Evolutionary conservation across 2,888 invertebrate genomes (phyloP), one percentile per base, ranked within the genome.

Genomic region (Dryadula phaetusa): DNA sequence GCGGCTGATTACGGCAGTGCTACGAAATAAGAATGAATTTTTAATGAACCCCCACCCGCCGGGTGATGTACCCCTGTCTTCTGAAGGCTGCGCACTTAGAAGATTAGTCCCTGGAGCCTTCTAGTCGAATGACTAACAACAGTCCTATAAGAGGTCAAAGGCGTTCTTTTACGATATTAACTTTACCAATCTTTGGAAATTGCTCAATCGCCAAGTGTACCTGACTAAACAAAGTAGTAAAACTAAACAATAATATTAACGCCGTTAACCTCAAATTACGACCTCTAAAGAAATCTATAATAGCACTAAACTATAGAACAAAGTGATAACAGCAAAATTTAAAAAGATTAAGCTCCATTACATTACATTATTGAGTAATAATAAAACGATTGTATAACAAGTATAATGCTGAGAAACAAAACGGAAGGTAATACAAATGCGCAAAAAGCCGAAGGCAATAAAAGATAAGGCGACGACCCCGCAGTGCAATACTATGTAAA

Each of bases 11-110:
- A 88, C 88, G 79, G 76, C 78, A 72, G 79, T 79, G 86, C 85
- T 84, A 83, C 87, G 84, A 90, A 92, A 89, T 89, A 91, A 90
- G 92, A 92, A 92, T 92, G 91, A 92, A 92, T 90, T 92, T 92
- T 92, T 92, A 92, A 92, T 92, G 90, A 92, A 84, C 79, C 78
- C 77, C 78, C 79, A 79, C 79, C 73, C 76, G 74, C 74, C 75
- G 76, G 72, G 74, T 71, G 71, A 67, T 74, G 72, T 75, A 69
- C 74, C 75, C 76, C 76, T 73, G 76, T 69, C 72, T 78, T 77
- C 76, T 77, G 78, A 82, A 81, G 82, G 84, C 81, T 84, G 88
- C 92, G 91, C 92, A 92, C 92, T 92, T 90, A 91, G 88, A 82
- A 92, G 90, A 92, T 92, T 92, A 92, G 91, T 87, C 91, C 87